Conservation (phyloP, 2,113 vertebrate genomes). For the Nesogale talazaci region DNA sequence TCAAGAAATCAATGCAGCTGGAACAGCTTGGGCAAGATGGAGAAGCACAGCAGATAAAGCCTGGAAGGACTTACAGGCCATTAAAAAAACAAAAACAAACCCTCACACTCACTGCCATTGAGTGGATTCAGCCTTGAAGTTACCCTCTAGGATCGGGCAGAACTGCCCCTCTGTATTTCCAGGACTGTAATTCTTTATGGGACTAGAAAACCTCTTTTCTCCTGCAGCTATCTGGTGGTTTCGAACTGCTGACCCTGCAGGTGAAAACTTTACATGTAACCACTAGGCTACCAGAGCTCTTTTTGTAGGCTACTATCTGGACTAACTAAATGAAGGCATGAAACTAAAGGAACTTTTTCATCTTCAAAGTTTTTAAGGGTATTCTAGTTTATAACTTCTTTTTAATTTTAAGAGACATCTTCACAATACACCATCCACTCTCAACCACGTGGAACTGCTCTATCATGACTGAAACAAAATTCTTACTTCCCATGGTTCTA, state of each 20-base stretch:
- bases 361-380: neutral
- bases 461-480: neutral
- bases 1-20: neutral
- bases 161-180: too few species aligned
- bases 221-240: too few species aligned
- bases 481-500: conserved; percentile 9
- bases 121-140: too few species aligned
- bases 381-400: neutral
- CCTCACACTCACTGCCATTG: too few species aligned
- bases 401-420: neutral
- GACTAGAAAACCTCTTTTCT: too few species aligned
- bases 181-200: too few species aligned
- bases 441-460: neutral
- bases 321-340: neutral
- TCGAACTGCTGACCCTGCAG: too few species aligned
- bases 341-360: neutral
- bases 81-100: too few species aligned
- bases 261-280: too few species aligned
- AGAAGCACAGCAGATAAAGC: neutral
- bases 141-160: too few species aligned
- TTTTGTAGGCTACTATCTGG: neutral
- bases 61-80: accelerated
- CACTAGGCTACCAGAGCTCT: too few species aligned
- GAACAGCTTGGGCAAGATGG: neutral
- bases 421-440: neutral